Base-by-base conservation (phyloP, 2,113 vertebrate species). In the Choloepus hoffmanni region DNA sequence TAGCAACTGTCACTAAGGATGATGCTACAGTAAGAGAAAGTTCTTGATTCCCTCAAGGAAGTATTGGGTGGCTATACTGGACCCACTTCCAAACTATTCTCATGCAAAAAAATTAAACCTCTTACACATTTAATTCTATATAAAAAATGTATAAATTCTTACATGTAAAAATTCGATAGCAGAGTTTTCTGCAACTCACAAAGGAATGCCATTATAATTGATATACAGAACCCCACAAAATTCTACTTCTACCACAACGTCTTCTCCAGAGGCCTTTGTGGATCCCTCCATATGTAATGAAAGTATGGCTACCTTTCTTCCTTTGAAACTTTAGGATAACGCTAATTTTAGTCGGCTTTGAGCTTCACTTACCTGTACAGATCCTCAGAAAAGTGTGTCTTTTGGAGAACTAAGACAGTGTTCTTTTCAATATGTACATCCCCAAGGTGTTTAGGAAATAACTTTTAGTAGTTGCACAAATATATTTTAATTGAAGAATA, bases 401-500 rank as follows among this genome's bases (percentile, higher is more conserved):
- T 8, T 70, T 36, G 43, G 40, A 87, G 36, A 23, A 90, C 8
- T 40, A 86, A 90, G 26, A 83, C 7, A 43, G 8, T 67, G 2
- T 7, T 36, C 36, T 28, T 55, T 90, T 65, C 2, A 83, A 86
- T 58, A 63, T 95, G 90, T 48, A 68, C 14, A 70, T 87, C 33
- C 26, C 18, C 53, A 21, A 23, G 36, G 24, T 58, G 4, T 30
- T 77, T 55, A 70, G 13, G 19, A 11, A 36, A 2, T 79, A 36
- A 1, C 6, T 90, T 50, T 77, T 68, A n/a, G 24, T 40, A 91
- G 26, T 93, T 50, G 33, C 24, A 95, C 14, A 70, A 88, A 74
- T 43, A 23, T 53, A 89, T 85, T 95, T 89, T 60, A 85, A 82
- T 48, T 91, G 15, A 58, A 60, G 36, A 36, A 36, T 68, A 91